These are phyloP conservation scores for Guaruba guarouba DNA, from an alignment of 2,113 vertebrate species.

Conservation along the genomic window DNA sequence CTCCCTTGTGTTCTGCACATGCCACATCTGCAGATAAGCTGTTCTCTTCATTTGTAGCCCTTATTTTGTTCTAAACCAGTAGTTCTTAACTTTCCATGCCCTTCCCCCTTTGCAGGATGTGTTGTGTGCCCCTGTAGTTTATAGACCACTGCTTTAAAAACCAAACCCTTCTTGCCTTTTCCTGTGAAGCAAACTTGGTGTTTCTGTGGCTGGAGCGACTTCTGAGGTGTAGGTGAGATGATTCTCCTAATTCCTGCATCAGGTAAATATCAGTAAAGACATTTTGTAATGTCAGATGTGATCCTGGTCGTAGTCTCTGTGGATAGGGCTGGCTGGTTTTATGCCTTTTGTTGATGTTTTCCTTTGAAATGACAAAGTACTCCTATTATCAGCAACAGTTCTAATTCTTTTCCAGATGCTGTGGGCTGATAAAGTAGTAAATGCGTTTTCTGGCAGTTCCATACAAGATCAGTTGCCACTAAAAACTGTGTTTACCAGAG, in stretches of 20 bases:
- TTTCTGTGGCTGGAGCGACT: background rate
- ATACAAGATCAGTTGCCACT: background rate
- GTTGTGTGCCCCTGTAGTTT: background rate
- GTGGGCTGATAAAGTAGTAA: slow-evolving; percentile 11
- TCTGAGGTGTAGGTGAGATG: background rate
- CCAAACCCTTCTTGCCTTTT: background rate
- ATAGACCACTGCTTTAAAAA: slow-evolving; percentile 13
- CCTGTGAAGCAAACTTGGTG: background rate
- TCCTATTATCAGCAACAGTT: background rate
- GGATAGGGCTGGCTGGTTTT: background rate
- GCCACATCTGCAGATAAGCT: background rate
- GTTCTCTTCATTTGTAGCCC: background rate
- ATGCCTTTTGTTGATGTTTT: background rate
- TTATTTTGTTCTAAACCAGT: background rate
- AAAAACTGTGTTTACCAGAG: background rate
- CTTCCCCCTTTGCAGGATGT: background rate
- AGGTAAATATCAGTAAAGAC: background rate
- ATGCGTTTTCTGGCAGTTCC: slow-evolving; percentile 8
- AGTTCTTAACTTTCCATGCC: background rate
- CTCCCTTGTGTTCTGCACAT: background rate
- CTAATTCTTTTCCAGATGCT: slow-evolving; percentile 22
- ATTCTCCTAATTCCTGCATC: background rate
- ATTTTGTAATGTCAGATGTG: background rate
- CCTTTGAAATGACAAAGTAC: background rate
- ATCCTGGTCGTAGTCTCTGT: background rate